Evolutionary conservation across 2,113 vertebrate species (phyloP), one percentile per base, ranked within the genome.

Genomic region (Lota lota): DNA sequence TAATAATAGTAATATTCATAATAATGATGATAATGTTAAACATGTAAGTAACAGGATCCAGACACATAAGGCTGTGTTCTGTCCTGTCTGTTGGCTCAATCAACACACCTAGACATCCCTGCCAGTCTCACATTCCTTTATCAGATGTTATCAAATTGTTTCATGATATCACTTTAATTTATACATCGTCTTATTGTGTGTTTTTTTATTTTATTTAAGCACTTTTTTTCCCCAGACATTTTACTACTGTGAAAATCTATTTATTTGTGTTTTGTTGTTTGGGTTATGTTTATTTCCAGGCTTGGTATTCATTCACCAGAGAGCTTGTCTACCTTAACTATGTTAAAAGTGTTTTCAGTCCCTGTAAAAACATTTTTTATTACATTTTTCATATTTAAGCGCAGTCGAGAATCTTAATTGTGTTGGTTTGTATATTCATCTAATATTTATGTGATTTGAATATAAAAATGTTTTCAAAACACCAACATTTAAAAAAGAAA

Each of bases 241-340:
- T 71, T 86, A 64, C 56, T 73, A 73, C 70, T 83, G 76, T 75
- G 70, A 81, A 73, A 33, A 57, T 73, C 59, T 78, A 70, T 80
- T 87, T 81, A 70, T 78, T 67, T 62, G 22, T 33, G n/a, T 68
- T 62, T 63, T 21, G 82, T 47, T 71, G 62, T 80, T 76, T 56
- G 15, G 22, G 24, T 66, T n/a, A 33, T 15, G 69, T 4, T 20
- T 19, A 18, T 76, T 75, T 47, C 40, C 40, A 47, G 40, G 40
- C 40, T 3, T 65, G 40, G 22, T 65, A 8, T 17, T 69, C 24
- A 53, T 17, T 64, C 5, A 53, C 51, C 1, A 40, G 51, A 18
- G 17, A 56, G 22, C 24, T 62, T 28, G 67, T 81, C 40, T 17
- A 20, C 72, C 72, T 69, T 36, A n/a, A n/a, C n/a, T n/a, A 75